These are phyloP conservation scores for Escarpia spicata DNA, from an alignment of 2,888 invertebrate genomes.

Conservation along the genomic window DNA sequence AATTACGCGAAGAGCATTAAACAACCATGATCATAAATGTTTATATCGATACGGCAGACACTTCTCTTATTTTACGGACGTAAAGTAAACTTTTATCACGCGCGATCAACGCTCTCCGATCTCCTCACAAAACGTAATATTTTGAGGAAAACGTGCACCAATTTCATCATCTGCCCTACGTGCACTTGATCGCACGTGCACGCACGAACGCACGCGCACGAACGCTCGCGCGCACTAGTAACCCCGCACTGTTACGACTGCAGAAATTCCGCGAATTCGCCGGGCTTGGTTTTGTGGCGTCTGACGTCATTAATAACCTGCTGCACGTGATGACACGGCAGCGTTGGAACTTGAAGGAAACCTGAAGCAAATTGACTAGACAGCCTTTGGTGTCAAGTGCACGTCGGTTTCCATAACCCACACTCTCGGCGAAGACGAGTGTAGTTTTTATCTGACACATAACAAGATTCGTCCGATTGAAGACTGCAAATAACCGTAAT, in stretches of 20 bases:
- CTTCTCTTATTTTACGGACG: background rate
- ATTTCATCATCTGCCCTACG: background rate
- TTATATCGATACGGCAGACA: background rate
- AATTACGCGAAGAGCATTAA: background rate
- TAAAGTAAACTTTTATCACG: background rate
- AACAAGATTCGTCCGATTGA: background rate
- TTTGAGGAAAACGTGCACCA: background rate
- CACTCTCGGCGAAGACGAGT: background rate
- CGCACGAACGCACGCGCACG: background rate
- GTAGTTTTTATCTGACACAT: background rate
- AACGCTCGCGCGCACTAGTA: background rate
- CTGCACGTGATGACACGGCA: background rate
- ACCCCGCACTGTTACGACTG: background rate
- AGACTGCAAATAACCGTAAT: background rate
- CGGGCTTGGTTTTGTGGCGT: background rate
- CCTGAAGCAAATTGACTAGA: background rate
- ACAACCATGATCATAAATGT: background rate
- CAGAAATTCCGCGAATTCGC: background rate
- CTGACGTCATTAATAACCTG: slow-evolving; percentile 3
- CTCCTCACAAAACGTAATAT: background rate
- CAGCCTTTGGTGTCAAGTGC: background rate
- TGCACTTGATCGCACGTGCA: background rate
- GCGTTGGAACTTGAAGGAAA: background rate
- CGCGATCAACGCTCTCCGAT: background rate
- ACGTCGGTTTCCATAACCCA: background rate